Evolutionary conservation across 1,140 invertebrate genomes (phyloP).

Genomic region (Macrobrachium rosenbergii): DNA sequence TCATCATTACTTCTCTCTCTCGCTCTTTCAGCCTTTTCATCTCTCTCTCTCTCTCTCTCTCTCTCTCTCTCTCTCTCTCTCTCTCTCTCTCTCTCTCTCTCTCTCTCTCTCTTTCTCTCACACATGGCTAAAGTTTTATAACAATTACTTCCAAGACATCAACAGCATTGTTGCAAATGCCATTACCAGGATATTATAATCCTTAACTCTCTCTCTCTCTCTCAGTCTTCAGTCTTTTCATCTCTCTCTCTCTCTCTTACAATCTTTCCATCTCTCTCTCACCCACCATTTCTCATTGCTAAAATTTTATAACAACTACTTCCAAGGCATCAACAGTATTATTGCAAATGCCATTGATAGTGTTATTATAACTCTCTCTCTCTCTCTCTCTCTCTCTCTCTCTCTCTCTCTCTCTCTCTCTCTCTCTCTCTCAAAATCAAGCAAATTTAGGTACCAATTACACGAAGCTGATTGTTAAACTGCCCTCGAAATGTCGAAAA

Average conservation of each 20-base stretch:
- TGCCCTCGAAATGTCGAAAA: not conserved
- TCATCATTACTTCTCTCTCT: slow-evolving; percentile 18
- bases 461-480: too few relatives aligned
- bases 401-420: slow-evolving; percentile 15
- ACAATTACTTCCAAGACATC: too few relatives aligned
- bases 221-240: too few relatives aligned
- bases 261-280: not conserved
- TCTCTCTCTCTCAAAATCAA: not conserved
- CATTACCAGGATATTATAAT: too few relatives aligned
- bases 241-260: slow-evolving; percentile 24
- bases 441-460: too few relatives aligned
- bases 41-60: too few relatives aligned
- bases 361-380: not conserved
- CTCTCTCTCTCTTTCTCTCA: too few relatives aligned
- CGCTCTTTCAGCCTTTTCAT: slow-evolving; percentile 37
- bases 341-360: too few relatives aligned
- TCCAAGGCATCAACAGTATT: not conserved
- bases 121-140: too few relatives aligned
- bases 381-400: slow-evolving; percentile 19
- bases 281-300: not conserved
- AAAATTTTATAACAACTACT: not conserved
- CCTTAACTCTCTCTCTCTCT: slow-evolving; percentile 35
- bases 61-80: too few relatives aligned
- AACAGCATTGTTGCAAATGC: too few relatives aligned
- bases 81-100: too few relatives aligned